Evolutionary conservation across 37 sponge, comb jelly and placozoan species (phyloP).

Genomic region (Axinella damicornis): DNA sequence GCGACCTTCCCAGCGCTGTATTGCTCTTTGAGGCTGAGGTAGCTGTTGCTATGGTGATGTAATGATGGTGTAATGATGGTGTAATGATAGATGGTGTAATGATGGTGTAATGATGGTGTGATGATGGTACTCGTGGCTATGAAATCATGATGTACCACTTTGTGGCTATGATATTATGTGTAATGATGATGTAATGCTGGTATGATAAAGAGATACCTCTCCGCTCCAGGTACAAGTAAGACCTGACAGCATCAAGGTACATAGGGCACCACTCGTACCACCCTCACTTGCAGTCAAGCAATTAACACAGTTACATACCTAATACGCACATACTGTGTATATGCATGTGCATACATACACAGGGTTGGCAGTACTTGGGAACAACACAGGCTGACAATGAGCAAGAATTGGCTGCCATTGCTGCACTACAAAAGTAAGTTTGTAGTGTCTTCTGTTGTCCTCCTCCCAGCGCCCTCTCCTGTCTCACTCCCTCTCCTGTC

Average conservation of each 20-base stretch:
- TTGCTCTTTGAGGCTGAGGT: slow-evolving; percentile 84
- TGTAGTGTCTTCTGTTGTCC: too few relatives aligned
- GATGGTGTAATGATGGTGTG: too few relatives aligned
- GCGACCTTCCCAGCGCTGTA: slow-evolving; percentile 82
- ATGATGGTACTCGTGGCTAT: neutral
- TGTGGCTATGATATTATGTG: neutral
- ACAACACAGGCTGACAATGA: slow-evolving; percentile 94
- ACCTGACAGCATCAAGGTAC: slow-evolving; percentile 37
- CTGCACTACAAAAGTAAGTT: slow-evolving; percentile 88
- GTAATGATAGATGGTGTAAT: neutral
- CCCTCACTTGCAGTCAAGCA: too few relatives aligned
- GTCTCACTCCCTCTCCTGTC: neutral
- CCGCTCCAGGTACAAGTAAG: slow-evolving; percentile 33
- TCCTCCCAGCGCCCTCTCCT: too few relatives aligned
- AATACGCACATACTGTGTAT: neutral
- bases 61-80: too few relatives aligned
- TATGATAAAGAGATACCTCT: too few relatives aligned
- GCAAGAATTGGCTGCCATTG: slow-evolving; percentile 85
- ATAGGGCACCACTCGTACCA: too few relatives aligned
- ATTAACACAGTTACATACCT: neutral
- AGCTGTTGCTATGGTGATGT: slow-evolving; percentile 1
- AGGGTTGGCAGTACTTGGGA: slow-evolving; percentile 89
- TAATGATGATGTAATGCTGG: neutral
- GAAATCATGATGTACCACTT: neutral
- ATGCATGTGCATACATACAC: neutral